Conservation (phyloP, 2,113 vertebrate species). For the Chrysochloris asiatica region DNA sequence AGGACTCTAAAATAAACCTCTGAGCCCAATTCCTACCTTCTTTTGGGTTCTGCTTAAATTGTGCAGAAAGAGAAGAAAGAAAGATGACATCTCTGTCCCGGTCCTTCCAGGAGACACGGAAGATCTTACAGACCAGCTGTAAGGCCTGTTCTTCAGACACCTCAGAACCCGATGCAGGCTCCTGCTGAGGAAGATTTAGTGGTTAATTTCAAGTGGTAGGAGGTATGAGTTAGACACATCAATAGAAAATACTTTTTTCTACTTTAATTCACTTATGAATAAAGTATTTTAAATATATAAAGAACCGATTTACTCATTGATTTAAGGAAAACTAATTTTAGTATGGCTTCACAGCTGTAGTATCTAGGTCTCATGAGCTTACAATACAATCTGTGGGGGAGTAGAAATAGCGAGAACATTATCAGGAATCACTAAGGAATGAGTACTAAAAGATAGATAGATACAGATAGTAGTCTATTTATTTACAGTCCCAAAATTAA, state of each 20-base stretch:
- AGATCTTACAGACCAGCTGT: constrained; percentile 99
- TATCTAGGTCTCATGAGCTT: not conserved
- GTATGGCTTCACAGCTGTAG: not conserved
- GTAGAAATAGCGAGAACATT: not conserved
- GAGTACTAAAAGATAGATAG: not conserved
- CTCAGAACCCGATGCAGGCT: constrained; percentile 91
- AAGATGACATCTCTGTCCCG: constrained; percentile 97
- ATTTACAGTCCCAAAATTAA: not conserved
- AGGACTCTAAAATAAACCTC: accelerated
- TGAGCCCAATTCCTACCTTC: constrained; percentile 86
- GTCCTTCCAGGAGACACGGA: constrained; percentile 99
- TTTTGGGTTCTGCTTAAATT: constrained; percentile 96
- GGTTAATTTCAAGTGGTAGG: not conserved
- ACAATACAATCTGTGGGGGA: too few species aligned
- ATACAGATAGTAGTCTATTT: not conserved
- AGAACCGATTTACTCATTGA: not conserved
- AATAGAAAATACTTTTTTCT: too few species aligned
- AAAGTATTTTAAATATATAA: not conserved
- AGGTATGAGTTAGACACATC: not conserved
- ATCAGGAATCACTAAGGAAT: not conserved
- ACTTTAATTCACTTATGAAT: not conserved
- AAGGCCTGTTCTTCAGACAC: constrained; percentile 97
- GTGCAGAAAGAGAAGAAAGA: constrained; percentile 93
- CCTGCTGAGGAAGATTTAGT: constrained; percentile 82
- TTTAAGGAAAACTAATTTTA: not conserved